These are phyloP conservation scores for Denticeps clupeoides DNA, from an alignment of 2,797 vertebrate genomes.

Conservation along the genomic window DNA sequence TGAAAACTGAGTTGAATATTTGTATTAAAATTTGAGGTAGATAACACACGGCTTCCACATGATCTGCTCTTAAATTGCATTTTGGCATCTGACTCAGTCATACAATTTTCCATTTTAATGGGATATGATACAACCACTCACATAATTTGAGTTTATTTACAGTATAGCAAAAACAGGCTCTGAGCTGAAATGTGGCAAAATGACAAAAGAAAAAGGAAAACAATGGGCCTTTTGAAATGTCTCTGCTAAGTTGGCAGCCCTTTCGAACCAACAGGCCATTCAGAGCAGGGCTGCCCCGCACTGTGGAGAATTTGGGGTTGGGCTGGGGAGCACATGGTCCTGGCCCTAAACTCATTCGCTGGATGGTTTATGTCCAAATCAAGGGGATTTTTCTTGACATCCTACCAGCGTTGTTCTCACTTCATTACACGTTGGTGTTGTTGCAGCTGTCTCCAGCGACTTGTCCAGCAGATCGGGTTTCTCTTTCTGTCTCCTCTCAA, in stretches of 20 bases:
- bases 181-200: slow-evolving; percentile 3
- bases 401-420: background rate
- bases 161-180: slow-evolving; percentile 1
- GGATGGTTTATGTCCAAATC: slow-evolving; percentile 29
- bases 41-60: no score
- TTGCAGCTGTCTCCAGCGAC: background rate
- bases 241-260: background rate
- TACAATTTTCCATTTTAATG: no score
- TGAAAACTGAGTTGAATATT: no score
- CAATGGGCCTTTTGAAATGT: background rate
- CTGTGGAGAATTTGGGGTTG: background rate
- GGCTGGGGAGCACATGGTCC: background rate
- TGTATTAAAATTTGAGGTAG: no score
- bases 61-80: no score
- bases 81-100: no score
- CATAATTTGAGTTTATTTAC: background rate
- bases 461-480: background rate
- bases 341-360: background rate
- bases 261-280: background rate
- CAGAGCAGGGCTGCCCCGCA: background rate
- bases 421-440: background rate
- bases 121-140: no score
- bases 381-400: background rate
- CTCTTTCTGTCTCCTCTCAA: background rate
- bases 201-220: background rate